Conservation (phyloP, 2,797 vertebrate species). For the Onychomys leucogaster region DNA sequence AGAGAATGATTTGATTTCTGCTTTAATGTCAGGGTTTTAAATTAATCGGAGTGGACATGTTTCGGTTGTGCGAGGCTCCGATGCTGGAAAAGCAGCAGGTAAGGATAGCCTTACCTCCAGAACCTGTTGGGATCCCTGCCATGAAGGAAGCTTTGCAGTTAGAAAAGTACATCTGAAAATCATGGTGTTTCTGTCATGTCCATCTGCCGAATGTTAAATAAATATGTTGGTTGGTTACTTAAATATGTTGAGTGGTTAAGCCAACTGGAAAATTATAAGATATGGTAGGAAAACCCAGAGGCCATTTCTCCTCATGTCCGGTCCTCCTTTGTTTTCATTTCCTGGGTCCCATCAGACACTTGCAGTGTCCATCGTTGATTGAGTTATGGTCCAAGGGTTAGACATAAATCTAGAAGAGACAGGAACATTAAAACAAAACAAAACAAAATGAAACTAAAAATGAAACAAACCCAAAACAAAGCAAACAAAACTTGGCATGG, state of each 20-base stretch:
- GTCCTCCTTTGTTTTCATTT: slow-evolving; percentile 26
- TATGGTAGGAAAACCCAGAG: slow-evolving; percentile 88
- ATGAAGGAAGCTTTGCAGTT: slow-evolving; percentile 90
- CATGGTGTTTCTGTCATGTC: slow-evolving; percentile 96
- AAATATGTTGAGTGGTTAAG: slow-evolving; percentile 86
- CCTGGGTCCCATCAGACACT: background rate
- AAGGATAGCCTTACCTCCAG: slow-evolving; percentile 84
- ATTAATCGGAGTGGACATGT: slow-evolving; percentile 68
- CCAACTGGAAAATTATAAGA: slow-evolving; percentile 89
- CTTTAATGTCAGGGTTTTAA: slow-evolving; percentile 75
- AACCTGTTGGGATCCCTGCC: slow-evolving; percentile 86
- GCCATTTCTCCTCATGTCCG: slow-evolving; percentile 73
- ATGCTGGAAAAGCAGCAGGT: slow-evolving; percentile 54
- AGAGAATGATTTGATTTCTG: slow-evolving; percentile 76
- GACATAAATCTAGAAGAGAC: background rate
- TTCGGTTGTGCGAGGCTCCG: slow-evolving; percentile 60
- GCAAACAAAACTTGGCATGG: slow-evolving; percentile 46
- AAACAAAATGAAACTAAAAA: slow-evolving; percentile 9
- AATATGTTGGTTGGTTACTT: slow-evolving; percentile 91
- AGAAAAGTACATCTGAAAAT: slow-evolving; percentile 95
- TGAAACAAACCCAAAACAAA: background rate
- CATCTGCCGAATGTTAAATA: slow-evolving; percentile 95
- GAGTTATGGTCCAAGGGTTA: slow-evolving; percentile 2
- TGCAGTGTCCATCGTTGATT: background rate
- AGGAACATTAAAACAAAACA: background rate